Base-by-base conservation (phyloP, 2,113 vertebrate genomes). In the Calyptommatus sinebrachiatus region DNA sequence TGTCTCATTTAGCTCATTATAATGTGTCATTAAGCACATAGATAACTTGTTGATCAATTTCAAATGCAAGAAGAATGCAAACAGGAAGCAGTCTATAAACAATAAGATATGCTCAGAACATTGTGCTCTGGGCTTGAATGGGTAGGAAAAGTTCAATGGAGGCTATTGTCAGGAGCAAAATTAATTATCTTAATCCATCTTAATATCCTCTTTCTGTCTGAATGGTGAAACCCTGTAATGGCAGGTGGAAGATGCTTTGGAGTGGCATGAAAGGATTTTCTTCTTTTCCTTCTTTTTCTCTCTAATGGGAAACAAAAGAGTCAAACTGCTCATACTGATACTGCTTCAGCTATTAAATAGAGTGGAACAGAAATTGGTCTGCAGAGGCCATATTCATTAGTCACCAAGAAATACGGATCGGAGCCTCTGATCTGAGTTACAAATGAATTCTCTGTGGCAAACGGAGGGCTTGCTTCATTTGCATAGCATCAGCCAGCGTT, bases 181-280 rank as follows among this genome's bases (percentile, higher is more conserved):
- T 95, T 96, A 96, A 97, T 97, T 96, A 96, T 91, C 90, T 91
- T 89, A 95, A 96, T 97, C 94, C 94, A 95, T 95, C 96, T 96
- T 96, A 96, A 96, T 93, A 95, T 92, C 86, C 90, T 95, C 79
- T 90, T 95, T 88, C 92, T 91, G 94, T 93, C 92, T 91, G 86
- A 88, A 90, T 82, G 86, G 89, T 87, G 89, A 95, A 88, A 77
- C 83, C 89, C 89, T 80, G 90, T 14, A 85, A 96, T 90, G 91
- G 94, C 94, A 96, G 93, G 95, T 96, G 85, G 92, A 96, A 95
- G 94, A 95, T 92, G 92, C 91, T 86, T 94, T 84, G 61, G 91
- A 93, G 92, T 92, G 88, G 84, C 22, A 71, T 83, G 87, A 94
- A 91, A 94, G 82, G 77, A 68, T 91, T 86, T 85, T 89, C 85